Base-by-base conservation (phyloP, 2,113 vertebrate genomes). In the Paradoxurus hermaphroditus region DNA sequence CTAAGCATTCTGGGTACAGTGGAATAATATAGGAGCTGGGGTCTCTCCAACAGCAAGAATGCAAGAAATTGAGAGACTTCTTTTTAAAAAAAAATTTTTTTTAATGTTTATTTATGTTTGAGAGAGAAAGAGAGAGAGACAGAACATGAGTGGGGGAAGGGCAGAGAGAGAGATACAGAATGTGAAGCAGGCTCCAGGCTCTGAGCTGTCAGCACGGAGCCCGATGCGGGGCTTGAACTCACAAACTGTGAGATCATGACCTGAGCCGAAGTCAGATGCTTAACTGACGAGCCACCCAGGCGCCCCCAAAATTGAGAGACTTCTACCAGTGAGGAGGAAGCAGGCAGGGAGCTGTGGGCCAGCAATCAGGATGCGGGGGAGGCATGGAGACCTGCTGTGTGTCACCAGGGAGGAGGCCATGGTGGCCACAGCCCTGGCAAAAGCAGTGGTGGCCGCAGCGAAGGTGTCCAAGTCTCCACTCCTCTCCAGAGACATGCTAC, bases 281-380 rank as follows among this genome's bases (percentile, higher is more conserved):
- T n/a, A n/a, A n/a, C n/a, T n/a, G n/a, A n/a, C n/a, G n/a, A n/a
- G n/a, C n/a, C n/a, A n/a, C n/a, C n/a, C n/a, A n/a, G n/a, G n/a
- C n/a, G n/a, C n/a, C n/a, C n/a, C n/a, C n/a, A n/a, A 29, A n/a
- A 63, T 1, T 2, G 70, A 89, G 79, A 84, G 8, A 36, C 41
- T 13, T 29, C 44, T 4, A 46, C 1, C 1, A 4, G 19, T 2
- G 7, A 36, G 25, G 34, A 56, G 44, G 49, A 77, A n/a, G 18
- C 53, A 1, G 25, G 62, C 0, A 0, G 49, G 86, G 65, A 14
- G 67, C 29, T 0, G 0, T 3, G 39, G 46, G 23, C 36, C 13
- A 18, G 75, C 10, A 1, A 11, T 19, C 0, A 14, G 16, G n/a
- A 16, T 9, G 18, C 23, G 34, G 6, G 27, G 51, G 65, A n/a